Evolutionary conservation across 37 sponge, comb jelly and placozoan species (phyloP).

Genomic region (Hormiphora californensis): DNA sequence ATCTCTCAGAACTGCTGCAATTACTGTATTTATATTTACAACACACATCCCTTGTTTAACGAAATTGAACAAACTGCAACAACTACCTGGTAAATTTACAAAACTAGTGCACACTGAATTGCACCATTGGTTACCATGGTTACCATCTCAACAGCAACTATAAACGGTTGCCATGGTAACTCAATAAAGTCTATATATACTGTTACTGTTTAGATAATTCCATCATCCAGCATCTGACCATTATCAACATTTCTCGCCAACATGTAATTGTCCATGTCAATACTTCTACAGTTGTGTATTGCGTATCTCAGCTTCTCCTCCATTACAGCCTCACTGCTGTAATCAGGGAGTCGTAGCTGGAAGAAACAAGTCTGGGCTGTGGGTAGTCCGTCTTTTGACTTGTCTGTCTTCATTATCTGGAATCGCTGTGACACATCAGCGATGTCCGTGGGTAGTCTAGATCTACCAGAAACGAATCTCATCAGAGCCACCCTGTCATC

Average conservation of each 20-base stretch:
- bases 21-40: too few relatives aligned
- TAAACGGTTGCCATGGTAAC: too few relatives aligned
- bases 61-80: too few relatives aligned
- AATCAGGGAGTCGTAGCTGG: slow-evolving; percentile 74
- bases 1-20: too few relatives aligned
- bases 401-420: slow-evolving; percentile 67
- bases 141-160: too few relatives aligned
- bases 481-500: slow-evolving; percentile 28
- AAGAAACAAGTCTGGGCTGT: slow-evolving; percentile 94
- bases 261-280: slow-evolving; percentile 93
- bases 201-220: too few relatives aligned
- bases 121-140: too few relatives aligned
- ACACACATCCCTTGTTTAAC: too few relatives aligned
- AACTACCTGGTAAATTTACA: too few relatives aligned
- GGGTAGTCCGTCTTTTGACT: slow-evolving; percentile 71
- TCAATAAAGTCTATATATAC: too few relatives aligned
- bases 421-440: slow-evolving; percentile 78
- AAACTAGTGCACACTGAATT: too few relatives aligned
- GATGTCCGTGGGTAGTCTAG: slow-evolving; percentile 71
- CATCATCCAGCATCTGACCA: slow-evolving; percentile 12
- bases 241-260: slow-evolving; percentile 55
- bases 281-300: slow-evolving; percentile 79
- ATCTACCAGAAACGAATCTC: slow-evolving; percentile 67
- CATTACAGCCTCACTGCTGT: slow-evolving; percentile 66
- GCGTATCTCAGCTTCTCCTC: slow-evolving; percentile 77